Percentiles rank a stretch among this genome's conserved stretches.
phyloP scores from a whole-genome alignment of 2,888 invertebrate genomes.

The Aleiodes leptofemur region DNA sequence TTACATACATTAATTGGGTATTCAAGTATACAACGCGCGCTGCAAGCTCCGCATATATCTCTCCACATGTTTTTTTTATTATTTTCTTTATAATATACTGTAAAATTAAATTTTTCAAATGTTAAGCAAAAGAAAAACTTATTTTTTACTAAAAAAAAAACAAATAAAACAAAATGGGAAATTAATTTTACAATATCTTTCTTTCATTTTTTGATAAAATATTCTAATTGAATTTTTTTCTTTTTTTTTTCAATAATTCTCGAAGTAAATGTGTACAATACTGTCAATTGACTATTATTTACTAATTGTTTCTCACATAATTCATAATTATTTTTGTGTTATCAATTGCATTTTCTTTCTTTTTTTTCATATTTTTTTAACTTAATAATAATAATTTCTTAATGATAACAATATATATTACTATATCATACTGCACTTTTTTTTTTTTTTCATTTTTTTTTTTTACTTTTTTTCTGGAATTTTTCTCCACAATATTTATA shows the following conservation, averaged over 20 bases:
- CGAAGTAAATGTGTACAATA: conserved; percentile 60
- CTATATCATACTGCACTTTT: conserved; percentile 45
- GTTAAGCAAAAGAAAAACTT: neutral
- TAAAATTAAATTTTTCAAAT: neutral
- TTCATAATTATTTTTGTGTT: conserved; percentile 42
- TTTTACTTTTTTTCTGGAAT: conserved; percentile 29
- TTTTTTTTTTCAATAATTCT: neutral
- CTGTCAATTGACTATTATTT: conserved; percentile 60
- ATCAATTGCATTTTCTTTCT: conserved; percentile 46
- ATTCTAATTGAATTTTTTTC: neutral
- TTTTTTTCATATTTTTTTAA: conserved; percentile 35
- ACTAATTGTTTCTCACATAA: conserved; percentile 41
- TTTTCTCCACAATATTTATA: conserved; percentile 50
- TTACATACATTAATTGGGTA: conserved; percentile 61
- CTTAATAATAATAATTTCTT: conserved; percentile 45
- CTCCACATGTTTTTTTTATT: neutral
- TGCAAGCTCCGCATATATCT: conserved; percentile 39
- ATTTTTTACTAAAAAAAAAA: neutral
- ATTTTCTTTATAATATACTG: neutral
- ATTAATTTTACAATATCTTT: neutral
- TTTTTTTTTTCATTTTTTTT: conserved; percentile 30
- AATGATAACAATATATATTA: conserved; percentile 54
- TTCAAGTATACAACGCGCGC: conserved; percentile 59
- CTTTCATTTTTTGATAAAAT: neutral
- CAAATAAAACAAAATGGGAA: too few species aligned